A percentile compares a stretch with the other conserved stretches of the same genome.
These are phyloP conservation scores for Takifugu rubripes DNA, from an alignment of 2,797 vertebrate species.

Conservation along the genomic window DNA sequence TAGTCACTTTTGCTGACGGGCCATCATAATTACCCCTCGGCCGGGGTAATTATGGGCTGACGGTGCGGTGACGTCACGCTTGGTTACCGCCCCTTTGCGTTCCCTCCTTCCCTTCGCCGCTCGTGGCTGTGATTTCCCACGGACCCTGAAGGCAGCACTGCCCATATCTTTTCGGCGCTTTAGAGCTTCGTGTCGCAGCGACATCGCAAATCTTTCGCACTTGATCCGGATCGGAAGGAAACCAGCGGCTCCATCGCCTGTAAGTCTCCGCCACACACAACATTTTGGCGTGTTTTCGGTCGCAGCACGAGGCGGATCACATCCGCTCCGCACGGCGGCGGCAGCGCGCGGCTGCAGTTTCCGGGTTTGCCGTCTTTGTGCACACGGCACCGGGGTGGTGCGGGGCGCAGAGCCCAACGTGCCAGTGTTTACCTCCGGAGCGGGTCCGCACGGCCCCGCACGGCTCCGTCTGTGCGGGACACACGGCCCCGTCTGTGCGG, in stretches of 20 bases:
- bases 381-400: slow-evolving; percentile 65
- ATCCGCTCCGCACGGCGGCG: slow-evolving; percentile 19
- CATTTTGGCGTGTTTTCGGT: too few relatives aligned
- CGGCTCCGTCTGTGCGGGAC: background rate
- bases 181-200: background rate
- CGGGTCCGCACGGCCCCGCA: background rate
- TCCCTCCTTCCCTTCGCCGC: too few relatives aligned
- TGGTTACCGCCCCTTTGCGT: too few relatives aligned
- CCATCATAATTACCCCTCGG: too few relatives aligned
- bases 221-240: background rate
- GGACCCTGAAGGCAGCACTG: slow-evolving; percentile 17
- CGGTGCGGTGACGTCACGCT: too few relatives aligned
- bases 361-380: slow-evolving; percentile 58
- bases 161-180: background rate
- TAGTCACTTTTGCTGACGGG: too few relatives aligned
- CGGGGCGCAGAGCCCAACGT: slow-evolving; percentile 66
- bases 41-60: too few relatives aligned
- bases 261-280: slow-evolving; percentile 8
- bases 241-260: accelerated
- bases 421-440: slow-evolving; percentile 61
- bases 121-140: slow-evolving; percentile 15
- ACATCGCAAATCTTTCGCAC: background rate
- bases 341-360: slow-evolving; percentile 28
- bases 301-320: background rate
- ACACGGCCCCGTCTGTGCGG: background rate